Base-by-base conservation (phyloP, 2,797 vertebrate species). In the Fistularia tabacaria region DNA sequence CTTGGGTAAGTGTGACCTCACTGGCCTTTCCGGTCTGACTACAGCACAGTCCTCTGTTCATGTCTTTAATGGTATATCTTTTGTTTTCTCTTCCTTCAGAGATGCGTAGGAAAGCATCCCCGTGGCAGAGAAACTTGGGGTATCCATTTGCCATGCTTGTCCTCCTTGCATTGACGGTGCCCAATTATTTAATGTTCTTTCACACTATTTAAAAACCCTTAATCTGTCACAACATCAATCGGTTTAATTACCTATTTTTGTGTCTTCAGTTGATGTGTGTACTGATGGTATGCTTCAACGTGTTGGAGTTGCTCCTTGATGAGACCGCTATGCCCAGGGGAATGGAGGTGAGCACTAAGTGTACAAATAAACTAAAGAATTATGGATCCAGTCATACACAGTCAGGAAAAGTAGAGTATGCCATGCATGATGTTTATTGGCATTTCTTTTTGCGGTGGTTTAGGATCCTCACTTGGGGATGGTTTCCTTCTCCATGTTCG, bases 61-160 rank as follows among this genome's bases (percentile, higher is more conserved):
- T 41, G 25, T 43, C 51, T 53, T 9, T 12, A 53, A 7, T 7
- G n/a, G 3, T 50, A 13, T 3, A 8, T 10, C 13, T 47, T 13
- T 25, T 5, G 25, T 25, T 25, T 25, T 25, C 25, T 25, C 5
- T 25, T 25, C 25, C 42, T 3, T 44, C 66, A 98, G 97, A 98
- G 85, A 92, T 91, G 74, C 91, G 95, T 10, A 85, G 85, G 62
- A 94, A 84, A 76, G 95, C 95, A 0, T 99, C 96, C 0, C 90
- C 94, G 37, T 99, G 96, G 95, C 97, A 99, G 74, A 89, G 96
- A 49, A 99, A 99, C 81, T 76, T 99, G 79, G 94, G 93, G 53
- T 99, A 98, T 77, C 97, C 96, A 0, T 73, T 99, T 81, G 96
- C 88, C 67, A 97, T 99, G 96, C 87, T 99, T 36, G 77, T 89